Base-by-base conservation (phyloP, 2,113 vertebrate species). In the Boleophthalmus pectinirostris region DNA sequence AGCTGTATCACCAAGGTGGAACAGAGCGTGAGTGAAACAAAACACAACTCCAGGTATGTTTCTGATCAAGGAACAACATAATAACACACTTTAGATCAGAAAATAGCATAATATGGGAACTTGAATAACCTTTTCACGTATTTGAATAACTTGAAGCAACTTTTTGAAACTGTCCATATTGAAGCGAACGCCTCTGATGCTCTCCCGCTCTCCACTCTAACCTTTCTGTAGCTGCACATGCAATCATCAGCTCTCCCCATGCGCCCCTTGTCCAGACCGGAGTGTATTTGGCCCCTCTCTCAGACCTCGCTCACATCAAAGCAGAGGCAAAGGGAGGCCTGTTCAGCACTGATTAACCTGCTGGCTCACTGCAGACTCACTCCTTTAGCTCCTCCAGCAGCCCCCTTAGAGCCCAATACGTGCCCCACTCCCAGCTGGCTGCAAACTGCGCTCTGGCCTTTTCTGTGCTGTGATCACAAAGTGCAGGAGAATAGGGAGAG, bases 301-400 rank as follows among this genome's bases (percentile, higher is more conserved):
- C 60, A 81, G 77, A 78, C 85, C 25, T 82, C 65, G 54, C 75
- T 66, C 63, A 83, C 80, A 92, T 92, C 85, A 91, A 89, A 93
- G 87, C 78, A 56, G 75, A 33, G 25, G n/a, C 75, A 78, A 63
- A 79, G 81, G 81, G 78, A 80, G 74, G 69, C 71, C 85, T 88
- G 88, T 83, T 72, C 66, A 83, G 78, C 68, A 79, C 85, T 86
- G 83, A 90, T 91, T 91, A 89, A 87, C 90, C 87, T 81, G 72
- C 78, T 85, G 88, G 85, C 85, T 70, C 64, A 16, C 65, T 64
- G 65, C 73, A 69, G 72, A 78, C 69, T 70, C 57, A 46, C 81
- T 78, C 80, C 82, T 80, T 86, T 77, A 78, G 78, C 83, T 72
- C 51, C 68, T 75, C 38, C 24, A 76, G 82, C 24, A 75, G 82